Evolutionary conservation across 2,888 invertebrate genomes (phyloP), one percentile per base, ranked within the genome.

Genomic region (Entomobrya proxima): DNA sequence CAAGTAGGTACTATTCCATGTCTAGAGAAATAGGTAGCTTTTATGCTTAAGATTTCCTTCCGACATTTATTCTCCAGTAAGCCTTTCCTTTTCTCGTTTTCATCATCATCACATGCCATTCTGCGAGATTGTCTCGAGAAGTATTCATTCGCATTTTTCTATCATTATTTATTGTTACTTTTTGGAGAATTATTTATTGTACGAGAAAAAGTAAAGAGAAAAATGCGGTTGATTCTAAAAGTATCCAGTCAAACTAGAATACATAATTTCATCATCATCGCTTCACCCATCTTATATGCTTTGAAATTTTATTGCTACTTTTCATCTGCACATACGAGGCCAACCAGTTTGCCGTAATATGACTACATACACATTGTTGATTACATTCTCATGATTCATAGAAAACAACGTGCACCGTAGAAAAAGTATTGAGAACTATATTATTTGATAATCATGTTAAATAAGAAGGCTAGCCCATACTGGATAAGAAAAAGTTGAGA

Each of bases 271-370:
- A 47, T 72, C 27, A 72, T 27, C 61, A 18, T n/a, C n/a, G n/a
- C n/a, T n/a, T n/a, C n/a, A n/a, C n/a, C n/a, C n/a, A n/a, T 11
- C 15, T 24, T 55, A 30, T 21, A 40, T 40, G 67, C 61, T 7
- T 61, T 15, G 47, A 67, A 67, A 5, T 37, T 67, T 67, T 67
- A 67, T 67, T 40, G 67, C 40, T 40, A 15, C 40, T 40, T 67
- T 67, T 67, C 24, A 67, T 40, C 37, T 72, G 44, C 72, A 72
- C 72, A 72, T 47, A 82, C 82, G 82, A 82, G 82, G 82, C 82
- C 82, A 82, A 82, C 82, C 82, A 82, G 82, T 82, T 82, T 72
- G 58, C n/a, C 58, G 72, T 72, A 81, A 72, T 58, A 81, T 50
- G 58, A 74, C 72, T 32, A 67, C 80, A 67, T 13, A 27, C 27